phyloP scores from a whole-genome alignment of 2,888 invertebrate genomes.

The Drosophila greeni region DNA sequence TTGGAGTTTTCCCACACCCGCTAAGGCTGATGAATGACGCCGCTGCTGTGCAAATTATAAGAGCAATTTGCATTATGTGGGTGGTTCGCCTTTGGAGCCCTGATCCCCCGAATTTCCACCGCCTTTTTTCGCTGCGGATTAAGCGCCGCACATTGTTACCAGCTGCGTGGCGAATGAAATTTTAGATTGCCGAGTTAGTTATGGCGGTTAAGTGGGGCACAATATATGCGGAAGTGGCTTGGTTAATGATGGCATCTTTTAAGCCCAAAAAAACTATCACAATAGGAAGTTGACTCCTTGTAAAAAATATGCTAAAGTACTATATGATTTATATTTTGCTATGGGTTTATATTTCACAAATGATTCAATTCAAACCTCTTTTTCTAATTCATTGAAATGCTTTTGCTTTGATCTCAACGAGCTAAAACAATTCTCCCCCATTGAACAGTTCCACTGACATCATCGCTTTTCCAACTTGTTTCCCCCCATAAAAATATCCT shows the following conservation, averaged over 20 bases:
- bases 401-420: not conserved
- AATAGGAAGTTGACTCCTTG: not conserved
- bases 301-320: not conserved
- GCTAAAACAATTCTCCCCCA: conserved; percentile 7
- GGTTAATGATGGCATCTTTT: conserved; percentile 2
- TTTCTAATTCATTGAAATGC: not conserved
- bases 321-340: not conserved
- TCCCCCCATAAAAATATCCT: conserved; percentile 33
- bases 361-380: not conserved
- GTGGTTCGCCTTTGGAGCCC: conserved; percentile 42
- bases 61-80: conserved; percentile 76
- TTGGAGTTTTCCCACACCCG: conserved; percentile 34
- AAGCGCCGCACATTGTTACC: conserved; percentile 23
- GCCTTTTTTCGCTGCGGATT: conserved; percentile 25
- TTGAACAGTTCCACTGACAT: conserved; percentile 29
- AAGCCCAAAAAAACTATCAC: not conserved
- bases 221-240: not conserved
- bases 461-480: conserved; percentile 20
- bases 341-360: too few relatives aligned
- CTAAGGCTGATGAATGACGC: conserved; percentile 66
- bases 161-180: conserved; percentile 36
- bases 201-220: conserved; percentile 20
- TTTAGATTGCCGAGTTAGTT: conserved; percentile 36
- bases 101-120: not conserved
- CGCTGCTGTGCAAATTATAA: conserved; percentile 73